Base-by-base conservation (phyloP, 1,140 invertebrate species). In the Diachasma alloeum region DNA sequence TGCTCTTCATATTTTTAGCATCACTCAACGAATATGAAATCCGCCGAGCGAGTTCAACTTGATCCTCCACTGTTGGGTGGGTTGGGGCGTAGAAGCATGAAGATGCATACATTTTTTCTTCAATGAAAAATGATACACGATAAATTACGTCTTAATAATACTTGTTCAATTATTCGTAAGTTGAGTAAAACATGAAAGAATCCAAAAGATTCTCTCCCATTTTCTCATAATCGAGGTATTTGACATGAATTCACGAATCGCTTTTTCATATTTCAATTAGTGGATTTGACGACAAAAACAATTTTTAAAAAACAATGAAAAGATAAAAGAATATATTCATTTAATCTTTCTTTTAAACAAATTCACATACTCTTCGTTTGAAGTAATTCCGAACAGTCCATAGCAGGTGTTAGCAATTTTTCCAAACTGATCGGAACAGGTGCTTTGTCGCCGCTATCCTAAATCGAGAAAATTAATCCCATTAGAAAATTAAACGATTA, bases 31-130 rank as follows among this genome's bases (percentile, higher is more conserved):
- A 97, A 89, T 94, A 93, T 72, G 97, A 97, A 86, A 99, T 98
- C 84, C 95, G 92, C 56, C 95, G 92, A 53, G 97, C 97, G 73
- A 98, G 91, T 85, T 96, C 94, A 83, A 98, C 96, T 90, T 99
- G 97, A 86, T 99, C 97, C 85, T 98, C 96, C 71, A 99, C 95
- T 0, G 97, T 98, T 1, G 97, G 97, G 88, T 98, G 97, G 44
- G 94, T 93, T 24, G 94, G 93, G 15, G 95, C 94, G 89, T 98
- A 99, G 92, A 98, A 99, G 81, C 96, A 95, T 15, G 97, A 98
- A 59, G 97, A 97, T 13, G 96, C 94, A 88, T 95, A 98, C 87
- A 97, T 94, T 90, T 97, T 78, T 76, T 75, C 78, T 78, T 63
- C 0, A 76, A 72, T 72, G 73, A 76, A 72, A 36, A 19, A n/a